Base-by-base conservation (phyloP, 2,113 vertebrate genomes). In the Gopherus evgoodei region DNA sequence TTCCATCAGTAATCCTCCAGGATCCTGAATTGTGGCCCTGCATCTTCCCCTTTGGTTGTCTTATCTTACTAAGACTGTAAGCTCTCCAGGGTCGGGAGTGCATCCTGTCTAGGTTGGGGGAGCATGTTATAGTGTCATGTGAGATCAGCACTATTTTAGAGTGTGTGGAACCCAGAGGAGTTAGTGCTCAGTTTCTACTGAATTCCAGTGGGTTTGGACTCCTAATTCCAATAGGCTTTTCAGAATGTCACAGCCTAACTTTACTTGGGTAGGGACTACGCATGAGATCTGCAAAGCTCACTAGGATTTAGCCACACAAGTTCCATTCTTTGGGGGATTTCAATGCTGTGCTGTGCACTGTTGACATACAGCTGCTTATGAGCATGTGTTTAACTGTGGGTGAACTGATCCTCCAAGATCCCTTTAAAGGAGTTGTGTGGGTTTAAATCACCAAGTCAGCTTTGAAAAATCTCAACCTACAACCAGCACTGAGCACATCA, bases 381-480 rank as follows among this genome's bases (percentile, higher is more conserved):
- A 44, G 44, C 44, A 2, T 44, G 44, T 44, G 44, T 44, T 7
- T 44, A 7, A 47, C 81, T 84, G 72, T 14, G 56, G 69, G 53
- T 6, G n/a, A 84, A 72, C 83, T 84, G 24, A 52, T 96, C 82
- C 91, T 93, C 81, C 42, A 79, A 57, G n/a, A 81, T 6, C 53
- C 56, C 80, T 42, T 54, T 87, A 4, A 50, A 65, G 57, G 29
- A 53, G 14, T 2, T 53, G 72, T 81, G 92, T 83, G 65, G 78
- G 42, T 42, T 42, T 25, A 96, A 95, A 93, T 72, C 82, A 44
- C 54, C 44, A n/a, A 90, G 81, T 86, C 86, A 84, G 52, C 81
- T 56, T 82, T 25, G 16, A 95, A 87, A 89, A 87, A n/a, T 53
- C 79, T 90, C 81, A 52, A 90, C 92, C 57, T 75, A 82, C 82